Percentiles rank a stretch among this genome's conserved stretches.
These are phyloP conservation scores for Mactra quadrangularis DNA, from an alignment of 1,140 invertebrate species.

Conservation along the genomic window DNA sequence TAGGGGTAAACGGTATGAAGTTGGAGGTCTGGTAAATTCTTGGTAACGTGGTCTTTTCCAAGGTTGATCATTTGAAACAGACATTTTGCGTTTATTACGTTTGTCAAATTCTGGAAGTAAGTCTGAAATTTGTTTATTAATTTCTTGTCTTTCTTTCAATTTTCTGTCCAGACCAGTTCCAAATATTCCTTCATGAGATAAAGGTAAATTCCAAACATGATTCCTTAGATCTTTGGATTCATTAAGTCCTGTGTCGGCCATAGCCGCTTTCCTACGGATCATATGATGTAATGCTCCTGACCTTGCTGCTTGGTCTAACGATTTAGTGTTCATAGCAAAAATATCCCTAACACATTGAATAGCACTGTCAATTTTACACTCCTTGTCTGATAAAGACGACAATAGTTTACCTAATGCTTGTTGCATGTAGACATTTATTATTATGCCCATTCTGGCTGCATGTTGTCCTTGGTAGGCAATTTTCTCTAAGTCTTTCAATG, in stretches of 20 bases:
- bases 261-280: slow-evolving; percentile 10
- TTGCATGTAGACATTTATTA: slow-evolving; percentile 37
- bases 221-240: slow-evolving; percentile 21
- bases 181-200: slow-evolving; percentile 22
- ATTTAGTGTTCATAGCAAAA: slow-evolving; percentile 30
- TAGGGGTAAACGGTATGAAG: too few species aligned
- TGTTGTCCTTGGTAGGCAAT: slow-evolving; percentile 39
- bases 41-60: slow-evolving; percentile 9
- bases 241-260: slow-evolving; percentile 30
- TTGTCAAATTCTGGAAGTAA: not conserved
- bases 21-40: too few species aligned
- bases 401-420: slow-evolving; percentile 30
- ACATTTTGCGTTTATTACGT: not conserved
- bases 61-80: not conserved
- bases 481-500: slow-evolving; percentile 31
- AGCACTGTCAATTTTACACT: slow-evolving; percentile 6
- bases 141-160: slow-evolving; percentile 15
- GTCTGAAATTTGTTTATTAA: slow-evolving; percentile 28
- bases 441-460: slow-evolving; percentile 39
- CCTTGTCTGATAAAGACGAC: not conserved
- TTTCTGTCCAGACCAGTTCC: slow-evolving; percentile 8
- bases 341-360: slow-evolving; percentile 30
- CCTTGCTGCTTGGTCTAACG: not conserved
- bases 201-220: slow-evolving; percentile 34
- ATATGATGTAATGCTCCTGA: slow-evolving; percentile 21